Evolutionary conservation across 2,113 vertebrate species (phyloP).

Genomic region (Cyanoliseus patagonus): DNA sequence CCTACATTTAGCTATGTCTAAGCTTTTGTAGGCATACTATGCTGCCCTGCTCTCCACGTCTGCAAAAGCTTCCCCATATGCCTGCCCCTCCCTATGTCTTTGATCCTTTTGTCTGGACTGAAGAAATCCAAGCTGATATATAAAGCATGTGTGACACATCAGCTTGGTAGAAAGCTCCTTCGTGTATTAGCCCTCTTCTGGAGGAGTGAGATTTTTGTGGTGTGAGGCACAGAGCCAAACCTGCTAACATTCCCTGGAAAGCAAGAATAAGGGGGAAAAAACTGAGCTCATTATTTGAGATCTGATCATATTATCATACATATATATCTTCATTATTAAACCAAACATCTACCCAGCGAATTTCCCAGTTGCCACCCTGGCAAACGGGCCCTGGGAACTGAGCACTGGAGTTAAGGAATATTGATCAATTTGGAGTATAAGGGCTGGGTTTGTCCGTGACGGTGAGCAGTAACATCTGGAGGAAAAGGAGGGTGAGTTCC

Average conservation of each 20-base stretch:
- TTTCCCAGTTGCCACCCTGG: not conserved
- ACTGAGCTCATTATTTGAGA: constrained; percentile 34
- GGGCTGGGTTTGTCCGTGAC: not conserved
- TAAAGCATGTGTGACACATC: constrained; percentile 52
- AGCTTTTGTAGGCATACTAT: not conserved
- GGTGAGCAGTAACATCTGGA: constrained; percentile 45
- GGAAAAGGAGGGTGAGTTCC: not conserved
- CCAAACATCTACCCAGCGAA: not conserved
- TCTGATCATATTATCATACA: not conserved
- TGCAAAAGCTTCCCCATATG: not conserved
- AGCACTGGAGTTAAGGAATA: not conserved
- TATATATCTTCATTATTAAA: not conserved
- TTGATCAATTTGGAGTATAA: not conserved
- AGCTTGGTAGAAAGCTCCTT: constrained; percentile 36
- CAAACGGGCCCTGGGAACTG: not conserved
- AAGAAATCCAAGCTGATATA: constrained; percentile 30
- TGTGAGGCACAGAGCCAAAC: constrained; percentile 52
- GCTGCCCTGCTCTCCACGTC: not conserved
- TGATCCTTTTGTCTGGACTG: constrained; percentile 24
- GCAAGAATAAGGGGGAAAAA: constrained; percentile 9
- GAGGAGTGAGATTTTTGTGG: constrained; percentile 66
- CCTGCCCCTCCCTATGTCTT: not conserved
- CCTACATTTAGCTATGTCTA: not conserved
- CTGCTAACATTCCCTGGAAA: constrained; percentile 66
- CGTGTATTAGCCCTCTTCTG: constrained; percentile 24